These are phyloP conservation scores for Scytalopus superciliaris DNA, from an alignment of 2,113 vertebrate species.

Conservation along the genomic window DNA sequence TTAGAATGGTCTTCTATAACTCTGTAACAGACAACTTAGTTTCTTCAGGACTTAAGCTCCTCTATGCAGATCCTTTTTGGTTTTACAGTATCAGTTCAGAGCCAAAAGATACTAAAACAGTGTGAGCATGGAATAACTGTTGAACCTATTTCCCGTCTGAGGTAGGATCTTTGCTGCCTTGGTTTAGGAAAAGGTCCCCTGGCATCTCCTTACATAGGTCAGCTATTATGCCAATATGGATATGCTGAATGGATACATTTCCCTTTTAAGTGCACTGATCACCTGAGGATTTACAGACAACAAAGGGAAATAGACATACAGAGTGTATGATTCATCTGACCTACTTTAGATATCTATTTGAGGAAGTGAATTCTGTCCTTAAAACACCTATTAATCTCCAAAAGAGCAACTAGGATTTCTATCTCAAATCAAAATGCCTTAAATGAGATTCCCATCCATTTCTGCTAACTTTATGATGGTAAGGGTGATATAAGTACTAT, in stretches of 20 bases:
- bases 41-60: not conserved
- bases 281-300: conserved; percentile 3
- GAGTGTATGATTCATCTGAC: not conserved
- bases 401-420: not conserved
- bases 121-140: not conserved
- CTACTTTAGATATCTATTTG: conserved; percentile 5
- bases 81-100: not conserved
- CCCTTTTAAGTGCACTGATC: not conserved
- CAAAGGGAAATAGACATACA: not conserved
- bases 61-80: not conserved
- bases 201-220: not conserved
- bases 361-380: conserved; percentile 4
- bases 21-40: not conserved
- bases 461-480: not conserved
- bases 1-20: not conserved
- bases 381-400: not conserved
- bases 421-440: not conserved
- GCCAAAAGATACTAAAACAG: not conserved
- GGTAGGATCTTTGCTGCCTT: not conserved
- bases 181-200: not conserved
- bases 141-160: not conserved
- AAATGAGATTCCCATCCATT: not conserved
- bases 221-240: not conserved
- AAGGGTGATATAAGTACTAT: not conserved
- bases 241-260: not conserved